Evolutionary conservation across 2,797 vertebrate genomes (phyloP).

Genomic region (Thunnus albacares): DNA sequence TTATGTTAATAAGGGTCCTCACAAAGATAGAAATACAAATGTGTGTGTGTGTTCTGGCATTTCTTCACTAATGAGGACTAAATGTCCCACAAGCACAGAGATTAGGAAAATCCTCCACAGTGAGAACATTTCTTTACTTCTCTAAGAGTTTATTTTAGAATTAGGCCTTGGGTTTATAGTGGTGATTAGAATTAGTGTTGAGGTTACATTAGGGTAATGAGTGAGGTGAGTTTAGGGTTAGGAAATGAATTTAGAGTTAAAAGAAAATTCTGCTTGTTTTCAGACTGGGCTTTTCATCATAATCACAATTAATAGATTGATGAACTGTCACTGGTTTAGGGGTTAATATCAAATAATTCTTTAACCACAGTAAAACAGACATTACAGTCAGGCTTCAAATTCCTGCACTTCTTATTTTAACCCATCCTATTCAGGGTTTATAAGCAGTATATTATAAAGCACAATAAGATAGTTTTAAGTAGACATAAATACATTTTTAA

Average conservation of each 20-base stretch:
- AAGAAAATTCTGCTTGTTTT: constrained; percentile 25
- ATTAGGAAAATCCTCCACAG: constrained; percentile 74
- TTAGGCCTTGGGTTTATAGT: constrained; percentile 65
- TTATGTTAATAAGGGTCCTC: not conserved
- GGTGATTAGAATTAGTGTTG: constrained; percentile 64
- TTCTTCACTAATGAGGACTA: constrained; percentile 65
- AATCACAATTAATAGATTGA: constrained; percentile 27
- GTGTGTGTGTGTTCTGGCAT: constrained; percentile 33
- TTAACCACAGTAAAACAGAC: not conserved
- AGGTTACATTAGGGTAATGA: constrained; percentile 72
- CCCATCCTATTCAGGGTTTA: not conserved
- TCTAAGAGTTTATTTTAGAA: constrained; percentile 73
- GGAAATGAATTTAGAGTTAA: constrained; percentile 33
- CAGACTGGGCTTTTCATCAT: constrained; percentile 14
- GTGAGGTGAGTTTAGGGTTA: constrained; percentile 57
- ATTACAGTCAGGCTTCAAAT: not conserved
- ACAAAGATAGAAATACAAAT: not conserved
- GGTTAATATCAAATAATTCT: not conserved
- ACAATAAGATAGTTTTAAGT: not conserved
- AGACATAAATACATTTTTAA: not conserved
- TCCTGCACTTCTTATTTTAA: not conserved
- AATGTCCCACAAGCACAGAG: constrained; percentile 68
- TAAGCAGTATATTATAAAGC: not conserved
- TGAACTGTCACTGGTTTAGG: constrained; percentile 3
- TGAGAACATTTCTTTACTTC: constrained; percentile 67